Base-by-base conservation (phyloP, 2,888 invertebrate genomes). In the Eubasilissa splendida region DNA sequence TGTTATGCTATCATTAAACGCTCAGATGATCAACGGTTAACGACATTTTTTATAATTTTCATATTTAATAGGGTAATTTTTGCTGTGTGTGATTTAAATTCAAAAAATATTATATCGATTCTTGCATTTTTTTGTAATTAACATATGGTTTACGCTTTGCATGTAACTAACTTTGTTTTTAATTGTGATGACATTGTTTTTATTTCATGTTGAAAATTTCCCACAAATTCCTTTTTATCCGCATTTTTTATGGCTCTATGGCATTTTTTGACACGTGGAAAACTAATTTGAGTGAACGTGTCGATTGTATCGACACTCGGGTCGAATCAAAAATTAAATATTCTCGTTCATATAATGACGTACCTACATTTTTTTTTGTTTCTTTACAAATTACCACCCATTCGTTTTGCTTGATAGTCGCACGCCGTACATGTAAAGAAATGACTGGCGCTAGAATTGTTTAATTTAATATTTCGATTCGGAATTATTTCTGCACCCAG, bases 231-330 rank as follows among this genome's bases (percentile, higher is more conserved):
- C 53, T 8, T 31, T 59, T 33, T 58, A 59, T 14, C 33, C 42
- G 50, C 74, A 59, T 5, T 31, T 73, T 73, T 42, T 73, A 71
- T 12, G 33, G n/a, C 58, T 42, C 59, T 58, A 33, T 74, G 74
- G 59, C 74, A 74, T 59, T 74, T 59, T 74, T 74, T 59, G 74
- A 33, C 58, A 50, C 42, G 31, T 59, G 58, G 74, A 59, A 59
- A 58, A 5, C 42, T 42, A 74, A 42, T 74, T 42, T 22, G 42
- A 7, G 42, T 5, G 7, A 5, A 42, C 7, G 0, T 42, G 22
- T 22, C 22, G 22, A 22, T 22, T 1, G 22, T 22, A 22, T 42
- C 0, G 22, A 22, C 22, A 22, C 22, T 22, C 22, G 22, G 22
- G 1, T 22, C 22, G 22, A 22, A 22, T 22, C 22, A 22, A 22